Evolutionary conservation across 2,888 invertebrate genomes (phyloP).

Genomic region (Drosophila recens): DNA sequence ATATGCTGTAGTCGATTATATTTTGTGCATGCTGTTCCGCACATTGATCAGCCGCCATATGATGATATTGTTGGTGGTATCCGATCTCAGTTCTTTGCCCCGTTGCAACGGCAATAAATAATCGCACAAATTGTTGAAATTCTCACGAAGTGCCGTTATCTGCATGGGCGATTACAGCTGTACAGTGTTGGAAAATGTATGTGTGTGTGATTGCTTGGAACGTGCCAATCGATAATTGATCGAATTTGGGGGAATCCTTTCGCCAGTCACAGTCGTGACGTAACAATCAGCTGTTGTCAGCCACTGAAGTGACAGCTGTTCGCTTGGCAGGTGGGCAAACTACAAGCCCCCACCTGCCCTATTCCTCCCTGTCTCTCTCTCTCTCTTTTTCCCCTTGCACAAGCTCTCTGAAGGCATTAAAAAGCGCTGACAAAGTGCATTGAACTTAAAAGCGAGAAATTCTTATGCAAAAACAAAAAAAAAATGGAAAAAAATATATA

Average conservation of each 20-base stretch:
- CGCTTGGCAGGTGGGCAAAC: slow-evolving; percentile 31
- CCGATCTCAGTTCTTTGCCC: slow-evolving; percentile 18
- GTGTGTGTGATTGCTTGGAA: neutral
- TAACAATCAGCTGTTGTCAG: slow-evolving; percentile 31
- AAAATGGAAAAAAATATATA: slow-evolving; percentile 15
- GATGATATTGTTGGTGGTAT: neutral
- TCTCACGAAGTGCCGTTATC: slow-evolving; percentile 36
- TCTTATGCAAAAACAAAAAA: slow-evolving; percentile 72
- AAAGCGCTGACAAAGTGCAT: slow-evolving; percentile 72
- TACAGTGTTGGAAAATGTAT: slow-evolving; percentile 39
- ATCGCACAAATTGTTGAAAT: slow-evolving; percentile 43
- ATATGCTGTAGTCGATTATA: neutral
- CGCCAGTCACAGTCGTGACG: slow-evolving; percentile 9
- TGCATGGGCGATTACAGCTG: slow-evolving; percentile 11
- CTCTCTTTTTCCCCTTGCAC: neutral
- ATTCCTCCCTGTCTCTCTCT: neutral
- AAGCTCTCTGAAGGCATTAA: slow-evolving; percentile 9
- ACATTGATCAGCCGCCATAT: slow-evolving; percentile 2
- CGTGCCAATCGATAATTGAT: slow-evolving; percentile 32
- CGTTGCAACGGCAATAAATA: slow-evolving; percentile 20
- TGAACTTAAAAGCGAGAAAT: slow-evolving; percentile 75
- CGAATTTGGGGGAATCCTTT: slow-evolving; percentile 27
- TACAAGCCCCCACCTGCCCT: neutral
- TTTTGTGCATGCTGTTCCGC: neutral
- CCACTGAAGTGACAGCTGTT: neutral